phyloP scores from a whole-genome alignment of 2,113 vertebrate species.

The Noturus placidus region DNA sequence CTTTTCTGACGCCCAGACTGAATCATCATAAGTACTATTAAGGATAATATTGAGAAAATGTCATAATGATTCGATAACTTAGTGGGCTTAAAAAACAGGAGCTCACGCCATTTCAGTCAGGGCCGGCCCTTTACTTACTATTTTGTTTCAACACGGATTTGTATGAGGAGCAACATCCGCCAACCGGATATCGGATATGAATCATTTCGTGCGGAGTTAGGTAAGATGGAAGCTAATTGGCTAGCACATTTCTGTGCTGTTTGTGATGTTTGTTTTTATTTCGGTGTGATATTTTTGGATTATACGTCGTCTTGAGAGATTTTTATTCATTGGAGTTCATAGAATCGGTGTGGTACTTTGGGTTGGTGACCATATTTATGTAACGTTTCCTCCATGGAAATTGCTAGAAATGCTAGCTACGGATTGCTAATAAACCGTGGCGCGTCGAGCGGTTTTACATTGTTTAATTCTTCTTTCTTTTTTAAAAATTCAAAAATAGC shows the following conservation, averaged over 20 bases:
- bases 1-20: background rate
- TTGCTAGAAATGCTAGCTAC: constrained; percentile 24
- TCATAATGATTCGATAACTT: background rate
- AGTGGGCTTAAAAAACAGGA: background rate
- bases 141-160: constrained; percentile 32
- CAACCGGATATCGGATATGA: constrained; percentile 58
- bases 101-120: background rate
- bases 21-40: background rate
- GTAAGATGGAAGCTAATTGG: constrained; percentile 60
- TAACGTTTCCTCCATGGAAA: constrained; percentile 13
- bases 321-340: background rate
- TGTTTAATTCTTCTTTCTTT: background rate
- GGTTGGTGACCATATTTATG: background rate
- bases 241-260: constrained; percentile 28
- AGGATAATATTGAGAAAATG: background rate
- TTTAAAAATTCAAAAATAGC: background rate
- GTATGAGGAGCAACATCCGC: background rate
- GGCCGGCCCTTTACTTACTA: background rate
- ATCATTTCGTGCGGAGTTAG: constrained; percentile 67
- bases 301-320: background rate
- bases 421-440: background rate
- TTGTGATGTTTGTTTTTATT: background rate
- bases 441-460: background rate
- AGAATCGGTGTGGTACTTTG: background rate
- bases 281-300: background rate